phyloP scores from a whole-genome alignment of 2,113 vertebrate species.

The Melierax canorus region DNA sequence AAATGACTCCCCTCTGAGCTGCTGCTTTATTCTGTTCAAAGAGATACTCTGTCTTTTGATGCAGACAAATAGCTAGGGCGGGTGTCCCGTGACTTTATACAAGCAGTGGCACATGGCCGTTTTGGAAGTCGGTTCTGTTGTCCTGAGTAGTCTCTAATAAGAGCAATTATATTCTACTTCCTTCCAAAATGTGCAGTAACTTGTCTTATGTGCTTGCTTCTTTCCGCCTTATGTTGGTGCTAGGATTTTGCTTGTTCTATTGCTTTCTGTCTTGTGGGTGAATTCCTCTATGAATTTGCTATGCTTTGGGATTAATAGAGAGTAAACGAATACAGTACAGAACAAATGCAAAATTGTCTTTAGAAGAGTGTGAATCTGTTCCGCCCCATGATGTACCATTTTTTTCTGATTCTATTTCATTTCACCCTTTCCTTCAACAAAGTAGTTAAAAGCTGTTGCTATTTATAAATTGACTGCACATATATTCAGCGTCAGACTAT shows the following conservation, averaged over 20 bases:
- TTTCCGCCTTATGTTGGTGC: neutral
- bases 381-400: neutral
- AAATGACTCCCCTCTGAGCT: neutral
- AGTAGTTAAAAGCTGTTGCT: neutral
- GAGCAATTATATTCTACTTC: neutral
- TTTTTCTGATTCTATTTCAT: neutral
- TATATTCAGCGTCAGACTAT: slow-evolving; percentile 43
- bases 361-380: neutral
- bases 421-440: neutral
- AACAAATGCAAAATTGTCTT: neutral
- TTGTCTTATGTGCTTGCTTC: neutral
- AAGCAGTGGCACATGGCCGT: fast-evolving
- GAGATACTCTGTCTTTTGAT: neutral
- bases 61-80: neutral
- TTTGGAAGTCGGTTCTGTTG: neutral
- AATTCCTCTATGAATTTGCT: neutral
- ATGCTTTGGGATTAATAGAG: neutral
- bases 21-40: neutral
- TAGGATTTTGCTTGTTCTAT: neutral
- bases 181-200: neutral
- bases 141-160: neutral
- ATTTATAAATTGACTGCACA: neutral
- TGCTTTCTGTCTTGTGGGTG: neutral
- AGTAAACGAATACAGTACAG: neutral
- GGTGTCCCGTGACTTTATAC: neutral